These are phyloP conservation scores for Camelus dromedarius DNA, from an alignment of 2,113 vertebrate species.

Conservation along the genomic window DNA sequence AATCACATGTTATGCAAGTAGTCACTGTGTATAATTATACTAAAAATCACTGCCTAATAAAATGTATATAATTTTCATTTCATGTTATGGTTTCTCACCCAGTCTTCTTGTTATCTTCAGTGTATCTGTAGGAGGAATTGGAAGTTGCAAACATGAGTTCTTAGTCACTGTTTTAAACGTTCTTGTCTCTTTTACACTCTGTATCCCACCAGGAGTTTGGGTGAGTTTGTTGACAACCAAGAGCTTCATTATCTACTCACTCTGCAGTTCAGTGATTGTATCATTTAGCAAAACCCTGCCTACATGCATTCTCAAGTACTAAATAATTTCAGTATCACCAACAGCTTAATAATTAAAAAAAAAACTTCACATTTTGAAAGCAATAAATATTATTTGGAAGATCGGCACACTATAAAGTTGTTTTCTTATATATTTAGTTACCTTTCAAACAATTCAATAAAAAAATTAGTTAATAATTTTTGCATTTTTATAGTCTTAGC, in stretches of 20 bases:
- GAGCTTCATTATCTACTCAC: neutral
- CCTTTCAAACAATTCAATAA: neutral
- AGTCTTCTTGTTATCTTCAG: conserved; percentile 24
- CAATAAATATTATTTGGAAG: neutral
- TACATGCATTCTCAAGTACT: neutral
- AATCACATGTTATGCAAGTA: neutral
- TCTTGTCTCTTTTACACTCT: neutral
- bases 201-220: neutral
- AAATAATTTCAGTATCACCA: neutral
- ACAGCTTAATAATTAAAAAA: neutral
- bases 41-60: conserved; percentile 48
- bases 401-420: neutral
- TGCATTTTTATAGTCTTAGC: neutral
- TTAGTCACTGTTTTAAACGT: conserved; percentile 24
- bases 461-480: neutral
- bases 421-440: neutral
- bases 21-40: conserved; percentile 62
- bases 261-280: neutral
- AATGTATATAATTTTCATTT: conserved; percentile 70
- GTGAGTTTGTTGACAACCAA: neutral
- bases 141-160: neutral
- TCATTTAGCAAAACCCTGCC: neutral
- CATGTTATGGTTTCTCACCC: neutral
- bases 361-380: neutral
- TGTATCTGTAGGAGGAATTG: conserved; percentile 17